Conservation (phyloP, 2,113 vertebrate species). For the Reinhardtius hippoglossoides region DNA sequence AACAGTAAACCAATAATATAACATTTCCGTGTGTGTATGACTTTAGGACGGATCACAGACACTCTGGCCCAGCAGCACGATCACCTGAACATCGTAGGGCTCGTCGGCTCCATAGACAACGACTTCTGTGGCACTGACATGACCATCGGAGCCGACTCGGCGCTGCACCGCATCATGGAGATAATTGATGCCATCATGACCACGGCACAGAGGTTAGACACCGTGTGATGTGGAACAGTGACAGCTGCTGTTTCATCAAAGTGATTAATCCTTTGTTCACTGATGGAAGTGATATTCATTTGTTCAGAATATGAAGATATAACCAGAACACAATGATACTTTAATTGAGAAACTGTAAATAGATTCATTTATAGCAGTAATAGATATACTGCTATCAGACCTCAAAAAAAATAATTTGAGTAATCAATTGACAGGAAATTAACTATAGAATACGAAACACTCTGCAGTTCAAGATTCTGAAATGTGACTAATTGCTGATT, state of each 20-base stretch:
- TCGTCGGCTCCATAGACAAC: conserved; percentile 95
- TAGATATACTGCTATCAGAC: no score
- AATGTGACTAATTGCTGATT: not conserved
- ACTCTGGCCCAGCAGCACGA: conserved; percentile 79
- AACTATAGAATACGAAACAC: not conserved
- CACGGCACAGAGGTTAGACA: conserved; percentile 89
- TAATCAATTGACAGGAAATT: not conserved
- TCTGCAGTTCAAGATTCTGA: not conserved
- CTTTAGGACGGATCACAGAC: conserved; percentile 88
- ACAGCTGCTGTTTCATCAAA: conserved; percentile 1
- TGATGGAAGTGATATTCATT: not conserved
- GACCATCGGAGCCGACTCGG: conserved; percentile 95
- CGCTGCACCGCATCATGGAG: conserved; percentile 94
- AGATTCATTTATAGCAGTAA: no score
- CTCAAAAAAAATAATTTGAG: not conserved
- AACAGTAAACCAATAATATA: not conserved
- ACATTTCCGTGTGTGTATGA: not conserved
- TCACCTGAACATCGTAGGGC: conserved; percentile 89
- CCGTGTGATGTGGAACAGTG: conserved; percentile 1
- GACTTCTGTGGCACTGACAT: conserved; percentile 97
- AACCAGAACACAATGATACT: no score
- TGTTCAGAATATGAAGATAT: not conserved
- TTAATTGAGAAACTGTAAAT: no score
- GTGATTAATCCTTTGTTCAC: not conserved
- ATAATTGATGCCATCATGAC: conserved; percentile 94